These are phyloP conservation scores for Noctilio leporinus DNA, from an alignment of 2,113 vertebrate species.

Conservation along the genomic window DNA sequence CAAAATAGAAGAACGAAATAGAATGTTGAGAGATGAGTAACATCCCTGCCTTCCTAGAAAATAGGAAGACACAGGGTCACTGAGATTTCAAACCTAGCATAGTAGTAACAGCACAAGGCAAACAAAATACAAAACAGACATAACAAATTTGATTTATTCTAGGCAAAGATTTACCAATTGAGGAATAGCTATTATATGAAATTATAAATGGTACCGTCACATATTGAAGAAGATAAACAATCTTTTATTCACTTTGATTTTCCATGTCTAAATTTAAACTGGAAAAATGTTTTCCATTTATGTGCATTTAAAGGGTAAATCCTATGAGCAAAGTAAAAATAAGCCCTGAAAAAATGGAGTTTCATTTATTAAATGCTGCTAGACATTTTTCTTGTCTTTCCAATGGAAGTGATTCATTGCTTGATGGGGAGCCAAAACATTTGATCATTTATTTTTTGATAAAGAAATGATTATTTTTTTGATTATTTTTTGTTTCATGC, in stretches of 20 bases:
- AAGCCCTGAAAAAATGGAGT: neutral
- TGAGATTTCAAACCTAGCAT: conserved; percentile 41
- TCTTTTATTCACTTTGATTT: conserved; percentile 42
- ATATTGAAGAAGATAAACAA: conserved; percentile 22
- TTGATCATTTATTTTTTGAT: conserved; percentile 49
- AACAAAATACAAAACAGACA: conserved; percentile 23
- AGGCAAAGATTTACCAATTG: neutral
- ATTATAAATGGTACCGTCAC: conserved; percentile 52
- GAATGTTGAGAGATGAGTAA: neutral
- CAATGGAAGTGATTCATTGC: conserved; percentile 66
- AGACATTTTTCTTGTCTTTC: conserved; percentile 46
- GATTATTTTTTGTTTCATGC: conserved; percentile 33
- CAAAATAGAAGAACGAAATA: neutral
- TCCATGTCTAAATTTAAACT: conserved; percentile 43
- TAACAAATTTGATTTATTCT: conserved; percentile 55
- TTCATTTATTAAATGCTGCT: neutral
- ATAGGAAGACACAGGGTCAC: neutral
- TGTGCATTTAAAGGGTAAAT: conserved; percentile 33
- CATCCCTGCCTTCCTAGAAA: neutral
- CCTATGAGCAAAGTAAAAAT: conserved; percentile 4
- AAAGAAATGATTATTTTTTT: neutral
- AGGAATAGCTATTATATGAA: conserved; percentile 25
- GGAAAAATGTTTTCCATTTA: conserved; percentile 20
- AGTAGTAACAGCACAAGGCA: conserved; percentile 31
- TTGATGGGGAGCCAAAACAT: conserved; percentile 57